These are phyloP conservation scores for Eurosta solidaginis DNA, from an alignment of 1,140 invertebrate species.

Conservation along the genomic window DNA sequence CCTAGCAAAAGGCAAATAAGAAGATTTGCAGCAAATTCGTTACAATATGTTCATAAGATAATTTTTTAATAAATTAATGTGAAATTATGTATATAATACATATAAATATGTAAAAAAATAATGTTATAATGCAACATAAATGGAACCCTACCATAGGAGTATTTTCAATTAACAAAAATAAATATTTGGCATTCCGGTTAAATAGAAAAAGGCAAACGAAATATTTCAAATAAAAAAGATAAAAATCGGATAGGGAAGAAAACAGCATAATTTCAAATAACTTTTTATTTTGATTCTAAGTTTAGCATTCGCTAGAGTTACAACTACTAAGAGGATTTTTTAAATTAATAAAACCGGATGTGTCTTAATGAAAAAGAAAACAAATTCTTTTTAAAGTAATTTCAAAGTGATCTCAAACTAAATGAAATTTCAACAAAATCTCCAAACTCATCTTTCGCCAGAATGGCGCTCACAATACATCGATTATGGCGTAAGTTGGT, in stretches of 20 bases:
- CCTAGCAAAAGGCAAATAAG: too few relatives aligned
- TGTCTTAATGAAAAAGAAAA: too few relatives aligned
- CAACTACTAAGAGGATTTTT: not conserved
- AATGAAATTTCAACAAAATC: conserved; percentile 55
- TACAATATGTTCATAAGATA: too few relatives aligned
- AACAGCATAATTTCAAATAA: not conserved
- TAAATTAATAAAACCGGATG: too few relatives aligned
- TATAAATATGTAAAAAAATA: too few relatives aligned
- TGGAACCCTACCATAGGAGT: too few relatives aligned
- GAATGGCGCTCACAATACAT: conserved; percentile 56
- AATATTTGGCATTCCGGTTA: conserved; percentile 20
- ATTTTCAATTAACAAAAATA: conserved; percentile 17
- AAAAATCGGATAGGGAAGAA: not conserved
- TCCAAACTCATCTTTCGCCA: conserved; percentile 50
- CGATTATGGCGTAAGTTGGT: conserved; percentile 46
- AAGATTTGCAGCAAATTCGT: too few relatives aligned
- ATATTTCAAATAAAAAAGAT: not conserved
- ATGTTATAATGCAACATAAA: too few relatives aligned
- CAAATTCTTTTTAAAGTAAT: too few relatives aligned
- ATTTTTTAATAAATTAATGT: too few relatives aligned
- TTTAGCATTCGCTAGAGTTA: not conserved
- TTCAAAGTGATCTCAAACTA: not conserved
- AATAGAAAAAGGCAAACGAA: not conserved
- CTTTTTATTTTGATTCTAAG: not conserved
- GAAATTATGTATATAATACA: too few relatives aligned